Conservation (phyloP, 2,797 vertebrate species). For the Alfaro cultratus region DNA sequence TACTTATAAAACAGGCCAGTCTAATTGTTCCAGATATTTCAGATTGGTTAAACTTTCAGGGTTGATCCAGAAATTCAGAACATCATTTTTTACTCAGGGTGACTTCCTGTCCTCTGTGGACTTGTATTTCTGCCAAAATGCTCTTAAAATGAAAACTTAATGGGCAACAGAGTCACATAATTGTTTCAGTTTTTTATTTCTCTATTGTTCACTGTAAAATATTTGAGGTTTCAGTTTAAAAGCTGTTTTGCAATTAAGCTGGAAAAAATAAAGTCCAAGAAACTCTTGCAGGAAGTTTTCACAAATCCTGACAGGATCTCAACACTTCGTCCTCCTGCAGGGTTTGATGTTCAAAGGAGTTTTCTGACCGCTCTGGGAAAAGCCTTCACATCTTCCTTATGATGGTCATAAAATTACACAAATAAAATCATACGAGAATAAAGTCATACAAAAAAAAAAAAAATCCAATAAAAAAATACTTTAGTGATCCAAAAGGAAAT, state of each 20-base stretch:
- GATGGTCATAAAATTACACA: slow-evolving; percentile 33
- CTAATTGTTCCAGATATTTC: slow-evolving; percentile 22
- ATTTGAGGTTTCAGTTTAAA: slow-evolving; percentile 34
- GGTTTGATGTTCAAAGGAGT: slow-evolving; percentile 38
- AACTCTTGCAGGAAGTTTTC: slow-evolving; percentile 41
- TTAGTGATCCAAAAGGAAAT: no score
- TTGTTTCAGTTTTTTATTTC: slow-evolving; percentile 30
- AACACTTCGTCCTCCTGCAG: slow-evolving; percentile 34
- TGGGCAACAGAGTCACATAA: slow-evolving; percentile 47
- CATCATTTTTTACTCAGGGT: slow-evolving; percentile 54
- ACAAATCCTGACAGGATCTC: slow-evolving; percentile 50
- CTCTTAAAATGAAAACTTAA: slow-evolving; percentile 50
- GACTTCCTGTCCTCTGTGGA: slow-evolving; percentile 58
- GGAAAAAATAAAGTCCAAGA: slow-evolving; percentile 43
- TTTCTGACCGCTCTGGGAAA: slow-evolving; percentile 21
- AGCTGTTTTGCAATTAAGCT: slow-evolving; percentile 41
- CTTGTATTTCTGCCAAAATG: slow-evolving; percentile 33
- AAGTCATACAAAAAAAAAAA: no score
- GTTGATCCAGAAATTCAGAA: slow-evolving; percentile 55
- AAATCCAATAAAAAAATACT: no score
- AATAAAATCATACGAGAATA: no score
- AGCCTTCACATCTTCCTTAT: slow-evolving; percentile 39
- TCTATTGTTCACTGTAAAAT: slow-evolving; percentile 28
- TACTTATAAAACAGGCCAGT: slow-evolving; percentile 14
- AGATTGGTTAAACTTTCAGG: slow-evolving; percentile 25